These are phyloP conservation scores for Chionodraco myersi DNA, from an alignment of 2,113 vertebrate genomes.

Conservation along the genomic window DNA sequence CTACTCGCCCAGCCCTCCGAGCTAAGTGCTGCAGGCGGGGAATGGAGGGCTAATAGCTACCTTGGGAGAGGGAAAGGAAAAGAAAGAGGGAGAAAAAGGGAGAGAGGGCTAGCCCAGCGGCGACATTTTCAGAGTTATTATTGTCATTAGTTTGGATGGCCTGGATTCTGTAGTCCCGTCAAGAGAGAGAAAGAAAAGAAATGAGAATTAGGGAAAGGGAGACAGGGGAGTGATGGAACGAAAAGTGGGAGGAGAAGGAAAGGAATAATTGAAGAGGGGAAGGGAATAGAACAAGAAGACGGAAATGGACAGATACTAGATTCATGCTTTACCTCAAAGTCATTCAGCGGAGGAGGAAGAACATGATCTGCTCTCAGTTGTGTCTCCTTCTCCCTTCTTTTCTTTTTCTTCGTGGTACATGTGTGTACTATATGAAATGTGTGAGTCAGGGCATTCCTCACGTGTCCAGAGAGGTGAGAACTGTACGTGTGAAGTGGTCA, in stretches of 20 bases:
- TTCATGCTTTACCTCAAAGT: constrained; percentile 49
- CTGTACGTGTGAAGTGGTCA: constrained; percentile 44
- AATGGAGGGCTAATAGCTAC: constrained; percentile 83
- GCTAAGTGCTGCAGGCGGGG: constrained; percentile 80
- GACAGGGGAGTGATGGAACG: constrained; percentile 56
- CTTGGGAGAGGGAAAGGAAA: constrained; percentile 73
- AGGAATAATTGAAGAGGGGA: constrained; percentile 61
- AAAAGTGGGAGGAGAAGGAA: constrained; percentile 42
- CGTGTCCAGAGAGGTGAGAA: constrained; percentile 43
- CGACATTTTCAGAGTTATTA: constrained; percentile 82
- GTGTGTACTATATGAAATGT: constrained; percentile 24
- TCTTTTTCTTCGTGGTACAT: neutral
- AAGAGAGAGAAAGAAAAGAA: constrained; percentile 26
- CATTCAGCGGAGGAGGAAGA: constrained; percentile 45
- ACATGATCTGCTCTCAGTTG: constrained; percentile 29
- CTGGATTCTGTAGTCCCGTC: constrained; percentile 64
- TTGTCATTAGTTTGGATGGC: constrained; percentile 82
- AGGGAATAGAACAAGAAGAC: constrained; percentile 53
- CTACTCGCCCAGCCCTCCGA: constrained; percentile 65
- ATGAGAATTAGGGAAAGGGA: constrained; percentile 30
- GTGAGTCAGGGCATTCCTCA: constrained; percentile 44
- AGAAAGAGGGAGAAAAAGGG: constrained; percentile 35
- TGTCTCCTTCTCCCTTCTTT: constrained; percentile 11
- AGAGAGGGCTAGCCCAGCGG: constrained; percentile 57
- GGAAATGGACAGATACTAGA: constrained; percentile 46